These are phyloP conservation scores for Drosophila neutralis DNA, from an alignment of 2,888 invertebrate species.

Conservation along the genomic window DNA sequence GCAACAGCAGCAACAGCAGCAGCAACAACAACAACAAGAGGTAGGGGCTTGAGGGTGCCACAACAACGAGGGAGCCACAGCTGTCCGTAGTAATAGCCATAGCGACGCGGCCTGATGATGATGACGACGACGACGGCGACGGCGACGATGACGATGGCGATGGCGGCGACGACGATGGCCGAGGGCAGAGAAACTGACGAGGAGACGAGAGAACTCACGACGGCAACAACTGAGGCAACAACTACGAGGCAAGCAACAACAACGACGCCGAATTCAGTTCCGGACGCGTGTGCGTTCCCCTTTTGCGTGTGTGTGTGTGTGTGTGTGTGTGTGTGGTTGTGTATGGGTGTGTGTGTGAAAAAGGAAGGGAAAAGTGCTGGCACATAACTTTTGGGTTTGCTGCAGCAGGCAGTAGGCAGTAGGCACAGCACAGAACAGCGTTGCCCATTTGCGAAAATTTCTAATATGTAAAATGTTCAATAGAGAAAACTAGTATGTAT, in stretches of 20 bases:
- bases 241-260: constrained; percentile 42
- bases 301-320: constrained; percentile 11
- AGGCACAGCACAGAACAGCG: constrained; percentile 50
- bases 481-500: constrained; percentile 76
- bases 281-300: constrained; percentile 71
- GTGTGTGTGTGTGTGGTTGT: constrained; percentile 3
- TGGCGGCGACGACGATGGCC: constrained; percentile 37
- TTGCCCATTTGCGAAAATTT: constrained; percentile 78
- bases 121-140: constrained; percentile 34
- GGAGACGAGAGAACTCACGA: constrained; percentile 35
- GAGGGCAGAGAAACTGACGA: constrained; percentile 49
- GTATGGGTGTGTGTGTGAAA: constrained; percentile 1
- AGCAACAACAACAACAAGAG: constrained; percentile 40
- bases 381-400: constrained; percentile 72
- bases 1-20: constrained; percentile 55
- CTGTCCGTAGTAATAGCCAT: constrained; percentile 62
- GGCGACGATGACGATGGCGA: constrained; percentile 37
- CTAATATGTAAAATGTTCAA: constrained; percentile 82
- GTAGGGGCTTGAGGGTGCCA: constrained; percentile 17
- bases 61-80: constrained; percentile 53
- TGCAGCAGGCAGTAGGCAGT: constrained; percentile 18
- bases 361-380: constrained; percentile 30
- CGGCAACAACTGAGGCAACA: constrained; percentile 48
- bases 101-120: constrained; percentile 52
- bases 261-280: constrained; percentile 68